Percentiles rank a stretch among this genome's conserved stretches.
Conservation (phyloP, 2,888 invertebrate species). For the Mechanitis mazaeus region DNA sequence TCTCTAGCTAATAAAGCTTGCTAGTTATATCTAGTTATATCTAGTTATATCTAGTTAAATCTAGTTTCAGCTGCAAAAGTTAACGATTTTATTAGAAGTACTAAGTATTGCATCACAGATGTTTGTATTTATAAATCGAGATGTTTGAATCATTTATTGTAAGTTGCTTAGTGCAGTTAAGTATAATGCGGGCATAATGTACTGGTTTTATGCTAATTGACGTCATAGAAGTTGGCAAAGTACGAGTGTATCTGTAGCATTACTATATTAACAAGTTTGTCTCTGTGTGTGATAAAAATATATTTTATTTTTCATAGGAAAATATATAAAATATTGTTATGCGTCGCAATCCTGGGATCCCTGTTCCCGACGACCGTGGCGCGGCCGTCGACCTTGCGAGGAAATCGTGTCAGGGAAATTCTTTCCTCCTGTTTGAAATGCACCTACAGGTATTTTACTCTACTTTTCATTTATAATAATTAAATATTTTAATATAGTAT, state of each 20-base stretch:
- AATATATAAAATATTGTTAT: conserved; percentile 5
- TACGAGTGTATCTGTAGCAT: no score
- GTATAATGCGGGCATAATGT: conserved; percentile 7
- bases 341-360: background rate
- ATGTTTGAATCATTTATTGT: no score
- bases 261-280: no score
- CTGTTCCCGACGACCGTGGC: conserved; percentile 40
- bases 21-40: no score
- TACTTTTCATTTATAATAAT: conserved; percentile 34
- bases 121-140: no score
- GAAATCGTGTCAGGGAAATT: conserved; percentile 64
- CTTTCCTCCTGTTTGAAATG: conserved; percentile 52
- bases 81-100: no score
- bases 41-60: no score
- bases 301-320: background rate
- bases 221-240: conserved; percentile 1
- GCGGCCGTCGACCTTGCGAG: conserved; percentile 64
- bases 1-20: no score
- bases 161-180: no score
- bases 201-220: conserved; percentile 15
- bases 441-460: conserved; percentile 41
- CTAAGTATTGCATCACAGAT: no score
- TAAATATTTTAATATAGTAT: background rate
- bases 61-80: no score
- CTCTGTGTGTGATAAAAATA: no score